phyloP scores from a whole-genome alignment of 2,888 invertebrate genomes.

The Phengaris alcon region DNA sequence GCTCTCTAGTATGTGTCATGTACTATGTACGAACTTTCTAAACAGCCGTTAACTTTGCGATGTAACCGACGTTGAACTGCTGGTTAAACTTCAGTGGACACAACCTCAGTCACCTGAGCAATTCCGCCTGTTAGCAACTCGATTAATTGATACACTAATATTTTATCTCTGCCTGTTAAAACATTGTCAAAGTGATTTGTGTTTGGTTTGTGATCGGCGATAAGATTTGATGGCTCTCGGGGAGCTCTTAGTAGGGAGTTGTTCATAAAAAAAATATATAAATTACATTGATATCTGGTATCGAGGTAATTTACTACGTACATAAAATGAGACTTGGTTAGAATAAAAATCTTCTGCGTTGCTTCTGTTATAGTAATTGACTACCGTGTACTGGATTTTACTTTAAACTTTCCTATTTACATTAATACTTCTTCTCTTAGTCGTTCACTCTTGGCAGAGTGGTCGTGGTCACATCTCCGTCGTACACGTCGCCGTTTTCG shows the following conservation, averaged over 20 bases:
- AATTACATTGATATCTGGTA: background rate
- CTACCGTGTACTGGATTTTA: background rate
- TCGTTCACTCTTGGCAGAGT: too few relatives aligned
- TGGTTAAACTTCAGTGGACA: background rate
- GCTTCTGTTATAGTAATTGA: background rate
- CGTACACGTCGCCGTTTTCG: too few relatives aligned
- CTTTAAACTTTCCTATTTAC: background rate
- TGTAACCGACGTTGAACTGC: background rate
- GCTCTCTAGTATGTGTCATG: background rate
- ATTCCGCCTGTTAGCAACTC: conserved; percentile 29
- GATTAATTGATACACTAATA: conserved; percentile 26
- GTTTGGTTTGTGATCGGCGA: conserved; percentile 14
- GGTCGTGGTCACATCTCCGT: too few relatives aligned
- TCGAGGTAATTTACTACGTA: background rate
- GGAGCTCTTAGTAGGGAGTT: conserved; percentile 14
- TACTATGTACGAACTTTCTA: background rate
- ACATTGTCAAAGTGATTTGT: conserved; percentile 25
- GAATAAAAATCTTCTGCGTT: background rate
- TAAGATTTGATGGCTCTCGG: conserved; percentile 21
- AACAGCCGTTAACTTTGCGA: background rate
- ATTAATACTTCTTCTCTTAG: too few relatives aligned
- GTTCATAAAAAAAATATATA: background rate
- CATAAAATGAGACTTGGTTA: conserved; percentile 3
- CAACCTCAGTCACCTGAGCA: background rate
- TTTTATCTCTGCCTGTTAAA: conserved; percentile 27